Evolutionary conservation across 2,797 vertebrate species (phyloP), one percentile per base, ranked within the genome.

Genomic region (Tamandua tetradactyla): DNA sequence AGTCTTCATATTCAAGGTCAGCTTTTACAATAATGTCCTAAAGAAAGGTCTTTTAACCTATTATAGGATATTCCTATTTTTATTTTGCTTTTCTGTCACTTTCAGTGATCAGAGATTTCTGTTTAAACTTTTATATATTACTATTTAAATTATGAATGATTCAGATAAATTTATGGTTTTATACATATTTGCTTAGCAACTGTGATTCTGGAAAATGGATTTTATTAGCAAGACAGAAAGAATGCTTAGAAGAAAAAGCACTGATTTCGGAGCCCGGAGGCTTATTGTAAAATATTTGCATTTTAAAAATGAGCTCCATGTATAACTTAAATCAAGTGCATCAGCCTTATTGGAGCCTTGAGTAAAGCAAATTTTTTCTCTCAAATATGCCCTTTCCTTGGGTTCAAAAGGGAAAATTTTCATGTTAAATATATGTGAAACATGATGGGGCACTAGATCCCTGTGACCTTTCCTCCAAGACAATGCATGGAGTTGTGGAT

Each of bases 141-240:
- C 35, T 88, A 75, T 85, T 95, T 96, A 93, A 96, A 94, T 95
- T 95, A 95, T 89, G 93, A 96, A 91, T 89, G 62, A 92, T 85
- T 96, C 12, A 25, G 52, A 91, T 89, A 95, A 81, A 94, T 93
- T 87, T 84, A 92, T 69, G 2, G 57, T 85, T 89, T 94, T 87
- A 74, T 90, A 64, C 68, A 66, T 81, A 96, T 83, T 59, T 93
- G 76, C 85, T 88, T 92, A 95, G 40, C 72, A 89, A 92, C 57
- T 68, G 62, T 72, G 62, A 93, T 85, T 90, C 85, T 52, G 90
- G 75, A 91, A 94, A 95, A 7, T 96, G 37, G 78, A 92, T 92
- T 94, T 96, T 95, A 87, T 94, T 92, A 96, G 59, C 57, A 90
- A 88, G 81, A 85, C 44, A 93, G 87, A 89, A 96, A 84, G 74